phyloP scores from a whole-genome alignment of 2,888 invertebrate species.

The Drosophila diplacantha region DNA sequence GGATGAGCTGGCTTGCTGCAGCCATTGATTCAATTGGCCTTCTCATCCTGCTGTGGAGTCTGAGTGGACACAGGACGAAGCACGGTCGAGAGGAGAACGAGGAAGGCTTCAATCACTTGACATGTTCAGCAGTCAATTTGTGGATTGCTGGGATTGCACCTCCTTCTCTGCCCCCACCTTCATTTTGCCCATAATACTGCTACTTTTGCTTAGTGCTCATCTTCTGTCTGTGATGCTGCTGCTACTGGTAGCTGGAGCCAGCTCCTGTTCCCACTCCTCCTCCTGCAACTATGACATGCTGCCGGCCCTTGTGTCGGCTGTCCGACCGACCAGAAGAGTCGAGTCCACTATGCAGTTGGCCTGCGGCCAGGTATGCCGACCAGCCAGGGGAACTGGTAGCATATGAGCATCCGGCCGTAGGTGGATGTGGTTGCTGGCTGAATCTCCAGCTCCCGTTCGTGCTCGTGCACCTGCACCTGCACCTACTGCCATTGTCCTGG shows the following conservation, averaged over 20 bases:
- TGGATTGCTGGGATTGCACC: constrained; percentile 25
- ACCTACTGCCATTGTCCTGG: constrained; percentile 12
- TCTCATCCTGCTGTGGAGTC: constrained; percentile 1
- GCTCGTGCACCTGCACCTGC: not conserved
- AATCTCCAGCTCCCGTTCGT: constrained; percentile 2
- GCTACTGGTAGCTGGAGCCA: constrained; percentile 1
- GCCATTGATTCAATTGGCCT: constrained; percentile 22
- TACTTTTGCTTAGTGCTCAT: constrained; percentile 32
- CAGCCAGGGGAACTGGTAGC: constrained; percentile 21
- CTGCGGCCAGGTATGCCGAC: constrained; percentile 26
- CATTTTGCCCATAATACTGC: constrained; percentile 24
- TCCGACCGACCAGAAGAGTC: constrained; percentile 22
- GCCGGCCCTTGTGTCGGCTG: constrained; percentile 20
- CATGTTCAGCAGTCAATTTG: constrained; percentile 37
- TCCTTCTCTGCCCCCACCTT: not conserved
- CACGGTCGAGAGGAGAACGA: constrained; percentile 1
- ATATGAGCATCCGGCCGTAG: constrained; percentile 21
- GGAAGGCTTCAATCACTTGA: constrained; percentile 30
- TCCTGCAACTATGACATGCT: constrained; percentile 15
- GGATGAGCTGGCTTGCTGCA: constrained; percentile 5
- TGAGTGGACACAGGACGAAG: constrained; percentile 8
- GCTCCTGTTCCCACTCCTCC: not conserved
- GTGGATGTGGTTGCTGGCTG: constrained; percentile 18
- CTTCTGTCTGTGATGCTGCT: constrained; percentile 7
- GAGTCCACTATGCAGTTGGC: constrained; percentile 27